Base-by-base conservation (phyloP, 2,888 invertebrate genomes). In the Amiota mariae region DNA sequence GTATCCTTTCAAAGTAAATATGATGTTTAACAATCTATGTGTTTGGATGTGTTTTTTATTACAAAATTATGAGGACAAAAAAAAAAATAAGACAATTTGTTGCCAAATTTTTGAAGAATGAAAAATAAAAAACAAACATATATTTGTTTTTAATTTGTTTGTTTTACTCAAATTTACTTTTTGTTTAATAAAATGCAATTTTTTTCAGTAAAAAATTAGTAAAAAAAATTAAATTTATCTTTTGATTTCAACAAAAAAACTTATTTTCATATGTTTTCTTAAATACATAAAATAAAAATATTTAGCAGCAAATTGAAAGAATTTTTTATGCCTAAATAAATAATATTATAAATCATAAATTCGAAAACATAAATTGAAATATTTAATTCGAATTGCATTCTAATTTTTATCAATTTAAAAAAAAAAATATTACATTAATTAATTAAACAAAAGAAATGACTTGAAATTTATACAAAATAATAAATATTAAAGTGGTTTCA, bases 391-490 rank as follows among this genome's bases (percentile, higher is more conserved):
- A 63, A 15, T 79, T 84, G 81, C 84, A 85, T 81, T 84, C 82
- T 81, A 84, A 36, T 36, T 84, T 83, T 82, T 84, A 85, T 85
- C 85, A 85, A 85, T 85, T 82, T 85, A 81, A 80, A 85, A 84
- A 85, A n/a, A 36, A 78, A 80, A 85, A 85, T 84, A 85, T 84
- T 83, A 36, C 67, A 83, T 83, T 84, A 82, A 84, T 82, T 79
- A 79, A 81, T 78, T 74, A 73, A 76, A 76, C 77, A 78, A 78
- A 72, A 72, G 81, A 84, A 75, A 48, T 24, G 51, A 68, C 51
- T 49, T 54, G 54, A 68, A 24, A 68, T 68, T 68, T 68, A 54
- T 68, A 68, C 51, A 54, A 68, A 54, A 68, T 13, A 36, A 11
- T 24, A 36, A 36, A 36, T 6, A 2, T 2, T 0, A 36, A 36